Evolutionary conservation across 1,140 invertebrate species (phyloP).

Genomic region (Trachymyrmex cornetzi): DNA sequence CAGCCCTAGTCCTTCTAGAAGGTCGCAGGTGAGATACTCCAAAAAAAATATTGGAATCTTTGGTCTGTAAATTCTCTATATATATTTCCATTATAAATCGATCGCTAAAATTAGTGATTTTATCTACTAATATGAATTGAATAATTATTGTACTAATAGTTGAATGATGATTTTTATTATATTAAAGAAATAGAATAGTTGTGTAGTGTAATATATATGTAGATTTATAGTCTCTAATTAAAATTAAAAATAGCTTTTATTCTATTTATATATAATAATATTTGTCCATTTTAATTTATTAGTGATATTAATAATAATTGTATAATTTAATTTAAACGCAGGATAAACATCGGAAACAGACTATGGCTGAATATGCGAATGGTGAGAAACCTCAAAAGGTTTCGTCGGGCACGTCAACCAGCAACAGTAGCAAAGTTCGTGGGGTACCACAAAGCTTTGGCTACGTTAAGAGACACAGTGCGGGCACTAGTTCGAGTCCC

Average conservation of each 20-base stretch:
- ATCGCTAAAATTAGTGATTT: background rate
- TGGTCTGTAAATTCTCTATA: background rate
- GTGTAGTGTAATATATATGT: no score
- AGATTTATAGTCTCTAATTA: background rate
- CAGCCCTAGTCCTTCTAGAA: constrained; percentile 84
- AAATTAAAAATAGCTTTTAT: background rate
- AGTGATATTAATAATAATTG: background rate
- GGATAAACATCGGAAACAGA: constrained; percentile 85
- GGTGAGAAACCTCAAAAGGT: constrained; percentile 85
- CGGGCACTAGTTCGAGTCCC: constrained; percentile 85
- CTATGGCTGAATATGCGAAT: constrained; percentile 84
- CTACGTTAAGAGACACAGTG: constrained; percentile 92
- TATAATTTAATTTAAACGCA: constrained; percentile 50
- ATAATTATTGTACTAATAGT: background rate
- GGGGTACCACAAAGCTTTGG: constrained; percentile 93
- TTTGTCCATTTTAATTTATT: background rate
- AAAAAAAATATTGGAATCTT: background rate
- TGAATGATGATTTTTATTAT: background rate
- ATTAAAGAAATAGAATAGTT: background rate
- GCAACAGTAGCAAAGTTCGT: constrained; percentile 86
- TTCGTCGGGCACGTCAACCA: constrained; percentile 85
- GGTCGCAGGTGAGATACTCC: constrained; percentile 79
- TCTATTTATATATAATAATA: background rate
- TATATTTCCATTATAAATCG: background rate
- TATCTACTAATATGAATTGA: background rate